Percentiles rank a stretch among this genome's conserved stretches.
These are phyloP conservation scores for Brachypteracias leptosomus DNA, from an alignment of 2,113 vertebrate genomes.

Conservation along the genomic window DNA sequence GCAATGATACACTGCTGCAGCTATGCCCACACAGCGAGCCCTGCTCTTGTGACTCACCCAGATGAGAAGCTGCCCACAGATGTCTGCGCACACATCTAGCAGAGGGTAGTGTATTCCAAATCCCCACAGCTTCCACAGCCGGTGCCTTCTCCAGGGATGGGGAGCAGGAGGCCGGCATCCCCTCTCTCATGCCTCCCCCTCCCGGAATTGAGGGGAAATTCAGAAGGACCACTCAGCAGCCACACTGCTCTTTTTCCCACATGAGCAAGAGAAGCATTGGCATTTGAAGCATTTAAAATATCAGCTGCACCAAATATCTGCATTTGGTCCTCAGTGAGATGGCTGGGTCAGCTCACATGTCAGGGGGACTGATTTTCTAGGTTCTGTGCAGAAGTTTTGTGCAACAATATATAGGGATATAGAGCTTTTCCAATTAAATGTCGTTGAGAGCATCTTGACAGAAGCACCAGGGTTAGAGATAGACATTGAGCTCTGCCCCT, in stretches of 20 bases:
- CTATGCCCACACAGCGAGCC: not conserved
- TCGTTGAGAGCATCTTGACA: fast-evolving
- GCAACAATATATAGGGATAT: fast-evolving
- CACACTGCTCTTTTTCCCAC: fast-evolving
- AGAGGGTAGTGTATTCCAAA: not conserved
- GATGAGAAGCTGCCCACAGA: not conserved
- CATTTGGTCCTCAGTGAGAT: not conserved
- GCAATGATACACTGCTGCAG: not conserved
- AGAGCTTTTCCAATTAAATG: not conserved
- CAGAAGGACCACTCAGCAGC: not conserved
- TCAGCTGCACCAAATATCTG: fast-evolving
- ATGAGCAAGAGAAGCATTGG: fast-evolving
- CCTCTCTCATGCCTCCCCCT: not conserved
- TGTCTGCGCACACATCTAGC: not conserved
- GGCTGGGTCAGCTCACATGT: fast-evolving
- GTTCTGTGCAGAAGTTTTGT: not conserved
- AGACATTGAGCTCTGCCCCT: not conserved
- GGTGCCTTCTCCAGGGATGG: not conserved
- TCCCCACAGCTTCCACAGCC: not conserved
- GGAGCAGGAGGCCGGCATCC: not conserved
- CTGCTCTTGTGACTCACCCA: not conserved
- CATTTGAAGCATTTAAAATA: not conserved
- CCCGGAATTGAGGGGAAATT: not conserved
- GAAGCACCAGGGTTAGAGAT: not conserved
- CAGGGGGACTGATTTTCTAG: not conserved